These are phyloP conservation scores for Gallinago media DNA, from an alignment of 2,113 vertebrate species.

Conservation along the genomic window DNA sequence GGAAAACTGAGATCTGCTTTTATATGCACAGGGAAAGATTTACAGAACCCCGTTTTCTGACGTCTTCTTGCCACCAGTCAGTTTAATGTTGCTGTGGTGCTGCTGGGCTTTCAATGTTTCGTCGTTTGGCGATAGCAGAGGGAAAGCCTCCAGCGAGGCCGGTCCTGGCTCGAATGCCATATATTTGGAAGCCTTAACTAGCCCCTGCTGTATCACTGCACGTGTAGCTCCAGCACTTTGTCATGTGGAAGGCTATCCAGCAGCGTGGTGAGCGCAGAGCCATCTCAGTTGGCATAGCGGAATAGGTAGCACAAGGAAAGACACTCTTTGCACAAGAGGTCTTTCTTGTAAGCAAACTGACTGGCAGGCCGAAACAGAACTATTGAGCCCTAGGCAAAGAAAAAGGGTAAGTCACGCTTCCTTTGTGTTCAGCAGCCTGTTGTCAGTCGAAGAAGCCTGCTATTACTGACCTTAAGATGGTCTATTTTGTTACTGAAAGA, in stretches of 20 bases:
- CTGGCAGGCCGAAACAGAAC: not conserved
- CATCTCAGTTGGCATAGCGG: accelerated
- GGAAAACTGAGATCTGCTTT: conserved; percentile 17
- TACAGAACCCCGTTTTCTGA: conserved; percentile 2
- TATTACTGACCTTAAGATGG: not conserved
- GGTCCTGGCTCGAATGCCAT: not conserved
- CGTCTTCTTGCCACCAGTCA: conserved; percentile 29
- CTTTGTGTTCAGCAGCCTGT: not conserved
- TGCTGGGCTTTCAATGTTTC: conserved; percentile 16
- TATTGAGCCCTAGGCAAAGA: not conserved
- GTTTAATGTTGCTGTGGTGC: conserved; percentile 13
- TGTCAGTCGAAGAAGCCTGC: not conserved
- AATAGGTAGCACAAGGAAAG: not conserved
- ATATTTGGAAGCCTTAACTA: not conserved
- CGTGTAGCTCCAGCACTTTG: not conserved
- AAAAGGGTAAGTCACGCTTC: conserved; percentile 39
- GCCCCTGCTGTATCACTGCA: not conserved
- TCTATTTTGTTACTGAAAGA: conserved; percentile 22
- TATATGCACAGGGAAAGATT: conserved; percentile 11
- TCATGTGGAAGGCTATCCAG: not conserved
- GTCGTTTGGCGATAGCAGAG: not conserved
- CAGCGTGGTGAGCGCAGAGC: accelerated
- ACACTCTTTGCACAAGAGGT: not conserved
- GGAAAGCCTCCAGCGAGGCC: not conserved
- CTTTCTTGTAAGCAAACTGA: not conserved